Evolutionary conservation across 2,797 vertebrate genomes (phyloP).

Genomic region (Octomys mimax): DNA sequence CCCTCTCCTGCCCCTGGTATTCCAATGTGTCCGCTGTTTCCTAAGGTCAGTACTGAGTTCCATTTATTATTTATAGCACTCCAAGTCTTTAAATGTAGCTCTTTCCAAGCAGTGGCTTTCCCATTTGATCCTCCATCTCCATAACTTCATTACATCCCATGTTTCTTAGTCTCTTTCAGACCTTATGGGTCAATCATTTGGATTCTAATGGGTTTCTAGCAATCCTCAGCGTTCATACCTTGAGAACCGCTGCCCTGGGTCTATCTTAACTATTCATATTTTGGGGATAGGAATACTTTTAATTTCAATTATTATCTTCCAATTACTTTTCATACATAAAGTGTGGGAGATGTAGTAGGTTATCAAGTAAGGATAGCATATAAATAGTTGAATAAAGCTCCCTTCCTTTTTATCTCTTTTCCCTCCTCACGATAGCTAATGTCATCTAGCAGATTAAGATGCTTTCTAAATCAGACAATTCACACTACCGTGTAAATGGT

Average conservation of each 20-base stretch:
- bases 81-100: background rate
- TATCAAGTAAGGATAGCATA: background rate
- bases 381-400: background rate
- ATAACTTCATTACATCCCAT: background rate
- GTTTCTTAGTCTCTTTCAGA: background rate
- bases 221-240: background rate
- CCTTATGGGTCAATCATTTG: background rate
- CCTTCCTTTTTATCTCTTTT: background rate
- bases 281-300: background rate
- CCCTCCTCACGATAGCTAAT: background rate
- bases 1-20: background rate
- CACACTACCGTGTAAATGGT: background rate
- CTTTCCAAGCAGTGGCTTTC: background rate
- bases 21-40: background rate
- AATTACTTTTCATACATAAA: background rate
- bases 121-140: background rate
- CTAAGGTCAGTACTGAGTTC: background rate
- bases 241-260: background rate
- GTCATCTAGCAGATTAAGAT: conserved; percentile 9
- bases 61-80: background rate
- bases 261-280: background rate
- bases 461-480: conserved; percentile 19
- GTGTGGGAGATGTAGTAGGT: background rate
- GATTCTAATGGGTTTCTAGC: background rate
- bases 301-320: conserved; percentile 15